Percentiles rank a stretch among this genome's conserved stretches.
Conservation (phyloP, 2,113 vertebrate species). For the Seriola rivoliana region DNA sequence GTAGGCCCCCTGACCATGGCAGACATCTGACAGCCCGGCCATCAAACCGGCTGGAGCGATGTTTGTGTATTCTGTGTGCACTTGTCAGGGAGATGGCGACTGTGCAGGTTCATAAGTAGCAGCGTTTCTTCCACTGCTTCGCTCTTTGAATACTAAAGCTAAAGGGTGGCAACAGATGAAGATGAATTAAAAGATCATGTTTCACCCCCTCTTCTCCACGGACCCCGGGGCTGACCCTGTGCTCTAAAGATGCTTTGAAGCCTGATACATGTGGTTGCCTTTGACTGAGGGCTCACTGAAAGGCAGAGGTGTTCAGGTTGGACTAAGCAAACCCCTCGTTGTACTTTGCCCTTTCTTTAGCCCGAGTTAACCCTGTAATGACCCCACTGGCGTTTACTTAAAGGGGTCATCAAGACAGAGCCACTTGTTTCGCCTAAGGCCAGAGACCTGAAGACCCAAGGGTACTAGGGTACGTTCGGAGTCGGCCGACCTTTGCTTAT, state of each 20-base stretch:
- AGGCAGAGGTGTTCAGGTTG: conserved; percentile 58
- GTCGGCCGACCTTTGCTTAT: conserved; percentile 3
- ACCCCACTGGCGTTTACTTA: conserved; percentile 50
- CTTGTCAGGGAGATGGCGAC: conserved; percentile 27
- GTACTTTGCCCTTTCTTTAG: conserved; percentile 48
- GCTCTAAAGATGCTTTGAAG: conserved; percentile 71
- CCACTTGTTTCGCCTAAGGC: conserved; percentile 51
- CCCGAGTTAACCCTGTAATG: conserved; percentile 43
- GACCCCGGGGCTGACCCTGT: conserved; percentile 42
- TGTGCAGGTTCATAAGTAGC: conserved; percentile 1
- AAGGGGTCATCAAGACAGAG: conserved; percentile 47
- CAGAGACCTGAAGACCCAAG: conserved; percentile 33
- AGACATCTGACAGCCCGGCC: conserved; percentile 24
- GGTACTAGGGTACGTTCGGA: neutral
- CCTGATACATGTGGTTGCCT: conserved; percentile 75
- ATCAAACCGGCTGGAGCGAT: neutral
- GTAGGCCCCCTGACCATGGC: conserved; percentile 3
- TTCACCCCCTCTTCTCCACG: conserved; percentile 35
- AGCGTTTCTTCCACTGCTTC: neutral
- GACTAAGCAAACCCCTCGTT: conserved; percentile 40
- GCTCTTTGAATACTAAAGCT: conserved; percentile 11
- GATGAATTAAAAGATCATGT: conserved; percentile 65
- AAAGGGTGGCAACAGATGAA: conserved; percentile 39
- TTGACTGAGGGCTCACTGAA: conserved; percentile 58
- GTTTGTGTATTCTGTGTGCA: conserved; percentile 44